Evolutionary conservation across 2,888 invertebrate genomes (phyloP).

Genomic region (Euproctis similis): DNA sequence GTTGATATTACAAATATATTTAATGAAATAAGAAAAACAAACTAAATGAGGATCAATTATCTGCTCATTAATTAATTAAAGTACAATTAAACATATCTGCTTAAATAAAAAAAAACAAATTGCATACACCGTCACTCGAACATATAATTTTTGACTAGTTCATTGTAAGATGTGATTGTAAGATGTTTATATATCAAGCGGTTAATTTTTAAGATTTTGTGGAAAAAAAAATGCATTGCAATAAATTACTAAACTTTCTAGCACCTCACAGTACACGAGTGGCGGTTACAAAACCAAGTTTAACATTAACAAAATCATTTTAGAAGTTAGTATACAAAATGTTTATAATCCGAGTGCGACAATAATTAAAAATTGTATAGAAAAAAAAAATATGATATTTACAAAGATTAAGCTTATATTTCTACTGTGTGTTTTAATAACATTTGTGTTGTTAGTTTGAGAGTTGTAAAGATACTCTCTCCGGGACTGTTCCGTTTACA

Average conservation of each 20-base stretch:
- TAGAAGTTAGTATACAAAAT: conserved; percentile 58
- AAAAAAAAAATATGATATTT: conserved; percentile 66
- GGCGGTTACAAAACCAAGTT: conserved; percentile 17
- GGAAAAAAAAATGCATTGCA: conserved; percentile 11
- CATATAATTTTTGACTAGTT: conserved; percentile 68
- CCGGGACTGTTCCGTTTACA: too few relatives aligned
- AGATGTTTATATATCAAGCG: too few relatives aligned
- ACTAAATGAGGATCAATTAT: conserved; percentile 62
- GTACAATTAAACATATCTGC: conserved; percentile 36
- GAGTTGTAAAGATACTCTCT: too few relatives aligned
- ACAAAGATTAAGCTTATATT: conserved; percentile 61
- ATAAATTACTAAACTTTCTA: conserved; percentile 26
- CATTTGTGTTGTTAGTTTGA: conserved; percentile 20
- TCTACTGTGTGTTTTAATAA: conserved; percentile 35
- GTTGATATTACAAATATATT: conserved; percentile 71
- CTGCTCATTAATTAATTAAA: conserved; percentile 49
- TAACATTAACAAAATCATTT: conserved; percentile 21
- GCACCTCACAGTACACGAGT: conserved; percentile 48
- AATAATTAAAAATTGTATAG: conserved; percentile 62
- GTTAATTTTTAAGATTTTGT: too few relatives aligned
- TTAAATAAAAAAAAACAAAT: conserved; percentile 31
- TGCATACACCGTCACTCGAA: conserved; percentile 40
- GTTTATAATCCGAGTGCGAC: conserved; percentile 55
- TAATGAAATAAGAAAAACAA: conserved; percentile 69
- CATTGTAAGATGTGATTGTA: too few relatives aligned